These are phyloP conservation scores for Planiliza haematocheilus DNA, from an alignment of 2,113 vertebrate genomes.

Conservation along the genomic window DNA sequence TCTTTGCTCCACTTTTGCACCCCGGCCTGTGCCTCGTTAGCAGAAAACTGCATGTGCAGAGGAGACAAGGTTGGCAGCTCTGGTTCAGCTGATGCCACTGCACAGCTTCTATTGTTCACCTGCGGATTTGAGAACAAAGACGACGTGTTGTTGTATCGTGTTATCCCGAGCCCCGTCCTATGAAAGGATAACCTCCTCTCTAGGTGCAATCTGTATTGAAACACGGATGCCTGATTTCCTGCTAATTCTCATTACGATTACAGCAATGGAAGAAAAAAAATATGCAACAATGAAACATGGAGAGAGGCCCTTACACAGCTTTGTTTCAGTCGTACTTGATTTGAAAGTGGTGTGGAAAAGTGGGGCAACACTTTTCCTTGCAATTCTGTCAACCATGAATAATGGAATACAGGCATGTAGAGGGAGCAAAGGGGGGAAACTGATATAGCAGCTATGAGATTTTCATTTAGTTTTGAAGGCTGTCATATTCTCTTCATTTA, in stretches of 20 bases:
- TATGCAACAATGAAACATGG: background rate
- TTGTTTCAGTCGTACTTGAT: constrained; percentile 50
- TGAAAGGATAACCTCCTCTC: constrained; percentile 57
- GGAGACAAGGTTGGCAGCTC: constrained; percentile 40
- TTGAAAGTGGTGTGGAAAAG: constrained; percentile 21
- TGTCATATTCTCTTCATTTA: background rate
- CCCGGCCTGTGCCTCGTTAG: constrained; percentile 35
- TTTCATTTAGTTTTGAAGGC: constrained; percentile 31
- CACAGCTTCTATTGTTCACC: constrained; percentile 51
- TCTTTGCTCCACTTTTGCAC: constrained; percentile 53
- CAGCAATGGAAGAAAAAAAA: constrained; percentile 8
- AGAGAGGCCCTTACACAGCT: constrained; percentile 40
- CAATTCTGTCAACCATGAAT: constrained; percentile 59
- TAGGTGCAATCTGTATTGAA: constrained; percentile 27
- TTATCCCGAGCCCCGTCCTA: constrained; percentile 37
- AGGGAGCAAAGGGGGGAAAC: constrained; percentile 23
- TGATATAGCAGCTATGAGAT: constrained; percentile 27
- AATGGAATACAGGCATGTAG: constrained; percentile 49
- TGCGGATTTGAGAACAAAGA: constrained; percentile 57
- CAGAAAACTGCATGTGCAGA: constrained; percentile 25
- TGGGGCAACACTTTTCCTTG: constrained; percentile 47
- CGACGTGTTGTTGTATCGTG: constrained; percentile 38
- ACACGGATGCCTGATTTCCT: constrained; percentile 37
- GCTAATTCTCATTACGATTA: constrained; percentile 43
- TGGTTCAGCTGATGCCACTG: constrained; percentile 13